These are phyloP conservation scores for Patella depressa DNA, from an alignment of 2,888 invertebrate species.

Conservation along the genomic window DNA sequence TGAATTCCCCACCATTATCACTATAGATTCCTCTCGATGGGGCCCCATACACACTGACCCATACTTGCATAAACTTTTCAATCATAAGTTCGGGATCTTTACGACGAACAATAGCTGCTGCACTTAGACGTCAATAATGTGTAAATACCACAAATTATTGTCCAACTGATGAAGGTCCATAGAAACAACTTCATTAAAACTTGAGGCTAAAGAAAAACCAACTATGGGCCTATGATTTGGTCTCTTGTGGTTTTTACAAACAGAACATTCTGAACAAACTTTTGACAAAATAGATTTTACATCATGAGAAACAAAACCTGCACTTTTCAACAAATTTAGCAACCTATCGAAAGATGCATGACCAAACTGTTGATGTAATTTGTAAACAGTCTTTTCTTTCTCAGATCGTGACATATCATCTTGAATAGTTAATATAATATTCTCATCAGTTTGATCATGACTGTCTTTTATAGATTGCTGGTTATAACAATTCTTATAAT, in stretches of 20 bases:
- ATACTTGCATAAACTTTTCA: not conserved
- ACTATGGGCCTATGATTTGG: slow-evolving; percentile 15
- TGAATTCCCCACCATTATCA: slow-evolving; percentile 23
- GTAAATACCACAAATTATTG: slow-evolving; percentile 17
- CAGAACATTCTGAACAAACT: slow-evolving; percentile 25
- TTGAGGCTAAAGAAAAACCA: no score
- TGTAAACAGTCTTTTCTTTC: slow-evolving; percentile 24
- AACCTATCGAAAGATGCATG: slow-evolving; percentile 37
- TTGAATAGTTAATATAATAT: no score
- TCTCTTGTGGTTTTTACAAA: slow-evolving; percentile 15
- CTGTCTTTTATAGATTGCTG: no score
- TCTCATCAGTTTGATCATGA: no score
- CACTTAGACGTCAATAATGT: slow-evolving; percentile 21
- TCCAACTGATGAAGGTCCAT: not conserved
- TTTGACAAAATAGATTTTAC: slow-evolving; percentile 23
- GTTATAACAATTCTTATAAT: no score
- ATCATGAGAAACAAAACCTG: slow-evolving; percentile 27
- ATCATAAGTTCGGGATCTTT: not conserved
- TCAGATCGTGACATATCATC: no score
- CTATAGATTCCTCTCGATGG: slow-evolving; percentile 12
- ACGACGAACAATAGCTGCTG: slow-evolving; percentile 14
- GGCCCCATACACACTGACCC: not conserved
- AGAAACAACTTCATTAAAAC: slow-evolving; percentile 2
- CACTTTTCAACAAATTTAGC: slow-evolving; percentile 33
- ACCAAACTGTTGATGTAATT: slow-evolving; percentile 43